Evolutionary conservation across 2,888 invertebrate species (phyloP), one percentile per base, ranked within the genome.

Genomic region (Theretra japonica): DNA sequence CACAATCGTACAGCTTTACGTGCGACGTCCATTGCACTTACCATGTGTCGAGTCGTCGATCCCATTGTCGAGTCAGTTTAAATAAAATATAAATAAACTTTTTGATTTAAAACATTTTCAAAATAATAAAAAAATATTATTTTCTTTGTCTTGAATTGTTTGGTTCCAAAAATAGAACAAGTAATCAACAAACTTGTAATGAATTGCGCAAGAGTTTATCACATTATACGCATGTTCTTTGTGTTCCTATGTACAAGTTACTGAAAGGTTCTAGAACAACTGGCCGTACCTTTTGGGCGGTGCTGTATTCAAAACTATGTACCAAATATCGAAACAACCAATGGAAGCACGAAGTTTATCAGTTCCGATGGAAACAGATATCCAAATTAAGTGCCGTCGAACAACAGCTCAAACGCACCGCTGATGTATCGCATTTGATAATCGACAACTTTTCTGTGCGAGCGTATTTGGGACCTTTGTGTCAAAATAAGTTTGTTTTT

Each of bases 301-400:
- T 21, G 21, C 48, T 11, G 2, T 25, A 19, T 15, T 23, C 21
- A 41, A 23, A 17, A 62, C 11, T 30, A 15, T 48, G 41, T 58
- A 15, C 21, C 23, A 23, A 65, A 6, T 23, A 15, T 17, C 15
- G 21, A 21, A 62, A 28, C 62, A 23, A 41, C 65, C 65, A 65
- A 65, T 30, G 56, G 48, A 62, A 72, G 65, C 41, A 69, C 71
- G 30, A 75, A 50, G 33, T 4, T 75, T 77, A 84, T 83, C 83
- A 71, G 41, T 65, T 72, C 33, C 57, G 77, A 83, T 41, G 41
- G 11, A 53, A 69, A n/a, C n/a, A 56, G 81, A 84, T 83, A 80
- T 74, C 70, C 68, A 73, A 80, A 77, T 77, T 74, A 77, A 74
- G 71, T 65, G 73, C 65, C 70, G 73, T 68, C 75, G 71, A 76